Evolutionary conservation across 2,888 invertebrate genomes (phyloP).

Genomic region (Heliconius erato): DNA sequence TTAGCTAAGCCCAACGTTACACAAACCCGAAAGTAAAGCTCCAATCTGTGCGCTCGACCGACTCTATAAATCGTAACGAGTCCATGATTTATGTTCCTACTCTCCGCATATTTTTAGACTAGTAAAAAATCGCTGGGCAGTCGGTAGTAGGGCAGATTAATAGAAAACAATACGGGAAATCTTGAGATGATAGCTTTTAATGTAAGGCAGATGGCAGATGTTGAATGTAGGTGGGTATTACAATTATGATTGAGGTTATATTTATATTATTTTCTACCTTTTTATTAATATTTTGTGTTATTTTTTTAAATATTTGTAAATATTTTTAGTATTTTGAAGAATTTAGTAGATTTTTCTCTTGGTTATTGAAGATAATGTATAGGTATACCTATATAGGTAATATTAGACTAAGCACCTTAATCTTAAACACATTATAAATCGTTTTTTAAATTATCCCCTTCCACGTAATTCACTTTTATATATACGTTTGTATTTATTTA

Average conservation of each 20-base stretch:
- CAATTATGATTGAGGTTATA: background rate
- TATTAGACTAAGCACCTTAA: too few relatives aligned
- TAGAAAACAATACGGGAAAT: conserved; percentile 53
- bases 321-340: background rate
- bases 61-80: conserved; percentile 84
- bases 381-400: too few relatives aligned
- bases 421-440: background rate
- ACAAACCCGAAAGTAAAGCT: conserved; percentile 74
- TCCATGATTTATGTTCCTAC: conserved; percentile 80
- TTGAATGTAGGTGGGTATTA: background rate
- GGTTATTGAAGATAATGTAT: too few relatives aligned
- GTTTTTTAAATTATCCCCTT: background rate
- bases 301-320: background rate
- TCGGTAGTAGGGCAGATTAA: conserved; percentile 52
- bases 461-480: background rate
- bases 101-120: conserved; percentile 60
- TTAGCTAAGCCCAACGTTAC: conserved; percentile 65
- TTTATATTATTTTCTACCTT: too few relatives aligned
- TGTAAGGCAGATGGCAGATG: conserved; percentile 23
- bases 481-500: background rate
- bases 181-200: conserved; percentile 29
- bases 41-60: conserved; percentile 73
- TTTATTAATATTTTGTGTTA: background rate
- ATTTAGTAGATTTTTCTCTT: too few relatives aligned
- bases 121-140: conserved; percentile 68